Base-by-base conservation (phyloP, 2,113 vertebrate species). In the Rhynchopsitta pachyrhyncha region DNA sequence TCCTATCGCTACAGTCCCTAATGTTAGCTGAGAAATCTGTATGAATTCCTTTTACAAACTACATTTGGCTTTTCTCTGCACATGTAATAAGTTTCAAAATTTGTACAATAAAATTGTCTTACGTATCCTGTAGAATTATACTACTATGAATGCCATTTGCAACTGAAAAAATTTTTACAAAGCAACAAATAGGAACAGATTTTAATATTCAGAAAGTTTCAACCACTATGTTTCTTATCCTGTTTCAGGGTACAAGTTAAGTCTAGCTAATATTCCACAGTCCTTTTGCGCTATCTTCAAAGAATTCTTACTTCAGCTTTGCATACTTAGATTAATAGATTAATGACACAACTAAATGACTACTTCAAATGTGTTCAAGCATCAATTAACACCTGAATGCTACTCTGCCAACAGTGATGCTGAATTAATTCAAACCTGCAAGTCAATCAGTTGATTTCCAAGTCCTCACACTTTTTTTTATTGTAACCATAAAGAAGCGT, bases 401-500 rank as follows among this genome's bases (percentile, higher is more conserved):
- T 81, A 62, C 46, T 49, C 70, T 60, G 44, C 27, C 63, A 90
- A 62, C 9, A 57, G 52, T 13, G 11, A 90, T 27, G 53, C 29
- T 83, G 53, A 83, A 73, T n/a, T 73, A 70, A 68, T 80, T 47
- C 16, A 95, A 95, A 82, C 17, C 24, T 53, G 35, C 20, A 85
- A 71, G 20, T 8, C 57, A 75, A 57, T 20, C 39, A 31, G 23
- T 5, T 64, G 29, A 86, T 53, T 83, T 66, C 28, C 6, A 86
- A 88, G n/a, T 52, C 63, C 53, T 52, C 41, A 9, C 13, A 17
- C 25, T 52, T 17, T 14, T 47, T 52, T 74, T 9, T 55, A 4
- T 4, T 4, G 3, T 13, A 68, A 33, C 53, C 67, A 52, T 2
- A 8, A 75, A 91, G 41, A 69, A 39, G 10, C 0, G 0, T 57